Evolutionary conservation across 2,113 vertebrate genomes (phyloP).

Genomic region (Speoplatyrhinus poulsoni): DNA sequence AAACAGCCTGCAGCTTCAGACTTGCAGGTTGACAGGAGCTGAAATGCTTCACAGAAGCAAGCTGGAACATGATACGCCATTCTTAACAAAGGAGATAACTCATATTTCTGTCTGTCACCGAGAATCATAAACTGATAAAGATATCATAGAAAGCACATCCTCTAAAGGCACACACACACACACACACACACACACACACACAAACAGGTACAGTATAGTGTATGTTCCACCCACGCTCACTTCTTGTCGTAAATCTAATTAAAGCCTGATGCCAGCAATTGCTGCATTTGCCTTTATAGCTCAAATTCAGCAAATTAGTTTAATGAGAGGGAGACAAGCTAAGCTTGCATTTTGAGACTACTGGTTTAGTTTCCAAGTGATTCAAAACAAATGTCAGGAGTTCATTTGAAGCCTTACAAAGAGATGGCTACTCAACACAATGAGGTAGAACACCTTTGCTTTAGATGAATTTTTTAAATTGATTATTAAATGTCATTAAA

Average conservation of each 20-base stretch:
- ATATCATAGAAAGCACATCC: not conserved
- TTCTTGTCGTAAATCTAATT: conserved; percentile 56
- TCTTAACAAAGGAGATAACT: not conserved
- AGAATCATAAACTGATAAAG: not conserved
- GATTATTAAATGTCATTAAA: not conserved
- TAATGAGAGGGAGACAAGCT: conserved; percentile 57
- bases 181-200: conserved; percentile 3
- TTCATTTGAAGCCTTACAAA: conserved; percentile 19
- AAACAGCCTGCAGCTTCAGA: not conserved
- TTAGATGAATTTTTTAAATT: not conserved
- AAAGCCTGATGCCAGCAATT: conserved; percentile 66
- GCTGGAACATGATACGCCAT: not conserved
- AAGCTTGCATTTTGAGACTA: conserved; percentile 43
- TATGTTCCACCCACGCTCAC: conserved; percentile 11
- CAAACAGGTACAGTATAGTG: too few species aligned
- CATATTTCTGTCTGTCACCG: not conserved
- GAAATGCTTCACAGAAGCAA: not conserved
- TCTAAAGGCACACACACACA: not conserved
- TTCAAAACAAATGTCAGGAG: conserved; percentile 61
- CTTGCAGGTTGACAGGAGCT: not conserved
- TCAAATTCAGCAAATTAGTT: conserved; percentile 71
- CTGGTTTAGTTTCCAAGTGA: conserved; percentile 56
- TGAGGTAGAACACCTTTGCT: not conserved
- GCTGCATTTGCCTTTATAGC: conserved; percentile 68
- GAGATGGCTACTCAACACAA: conserved; percentile 1